Evolutionary conservation across 30 jellyfish, hydroid and myxozoan genomes (phyloP), one percentile per base, ranked within the genome.

Genomic region (Turritopsis dohrnii): DNA sequence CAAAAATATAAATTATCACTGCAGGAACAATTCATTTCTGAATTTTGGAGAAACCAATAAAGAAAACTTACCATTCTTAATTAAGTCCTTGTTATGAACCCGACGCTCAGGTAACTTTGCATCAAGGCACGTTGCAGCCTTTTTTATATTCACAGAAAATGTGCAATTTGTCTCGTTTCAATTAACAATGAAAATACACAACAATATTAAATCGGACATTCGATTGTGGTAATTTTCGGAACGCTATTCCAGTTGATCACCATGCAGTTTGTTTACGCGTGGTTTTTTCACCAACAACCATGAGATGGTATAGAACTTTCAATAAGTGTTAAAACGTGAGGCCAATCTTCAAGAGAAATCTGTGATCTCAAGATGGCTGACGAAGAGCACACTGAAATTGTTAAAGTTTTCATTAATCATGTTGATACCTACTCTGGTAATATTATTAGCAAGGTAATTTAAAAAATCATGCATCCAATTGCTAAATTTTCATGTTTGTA

Each of bases 381-480:
- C 66, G 84, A 72, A 19, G 89, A 71, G 53, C 88, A 66, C 22
- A 1, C 88, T 29, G 88, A 52, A 52, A 29, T 52, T 25, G 79
- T 71, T 31, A 83, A 75, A 65, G 98, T 92, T 53, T 92, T 92
- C 53, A 75, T 92, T 20, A 92, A 88, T 79, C 89, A 88, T 79
- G 88, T 85, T 77, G 98, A 92, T 66, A 41, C 93, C 3, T 92
- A 84, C 60, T 60, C 92, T 13, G 95, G 98, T 20, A 82, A 80
- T 54, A 65, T 85, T 4, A 71, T 88, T 74, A 85, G 98, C 88
- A 92, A 92, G 96, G 98, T 92, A 87, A 25, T 0, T 1, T 18
- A 72, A n/a, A 60, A 23, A n/a, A 65, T 21, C 28, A 1, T 29
- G 5, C 9, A 4, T 1, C 21, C 27, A 8, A 1, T 75, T 8